Base-by-base conservation (phyloP, 2,888 invertebrate genomes). In the Chymomyza amoena region DNA sequence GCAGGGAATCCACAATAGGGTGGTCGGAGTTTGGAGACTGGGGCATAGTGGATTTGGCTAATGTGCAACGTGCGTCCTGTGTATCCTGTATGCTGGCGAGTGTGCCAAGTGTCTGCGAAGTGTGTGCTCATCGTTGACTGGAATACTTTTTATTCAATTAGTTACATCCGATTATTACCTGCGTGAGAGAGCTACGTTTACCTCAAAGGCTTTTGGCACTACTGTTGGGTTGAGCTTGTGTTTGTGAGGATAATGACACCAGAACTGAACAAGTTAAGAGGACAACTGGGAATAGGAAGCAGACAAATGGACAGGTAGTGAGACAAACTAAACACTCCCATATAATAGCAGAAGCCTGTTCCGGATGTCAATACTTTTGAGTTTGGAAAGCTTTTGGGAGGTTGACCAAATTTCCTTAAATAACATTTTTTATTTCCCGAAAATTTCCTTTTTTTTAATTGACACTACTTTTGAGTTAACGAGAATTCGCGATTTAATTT, bases 111-210 rank as follows among this genome's bases (percentile, higher is more conserved):
- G 52, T 66, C 64, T 51, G 66, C 69, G 18, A 32, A 57, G 57
- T 57, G 57, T 60, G 60, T 54, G 50, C 51, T 65, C 78, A 73
- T 81, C 78, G 78, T 45, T 73, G 70, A 78, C 79, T 87, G 64
- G 62, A 76, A 73, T 64, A 83, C 84, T 85, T 76, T 84, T 85
- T 88, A 84, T 84, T 84, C 84, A 84, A 84, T 84, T 84, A 84
- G 84, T 79, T 76, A 84, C 87, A 84, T 84, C 88, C 87, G 88
- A 87, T 84, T 84, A 84, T 84, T 84, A 84, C 84, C 84, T 84
- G 88, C 79, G 81, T 76, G 69, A 68, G 70, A 73, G 61, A 45
- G 39, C 39, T 13, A 45, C 13, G 57, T 65, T 56, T 57, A 39
- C 68, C 64, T 62, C 50, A 68, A 39, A 54, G 51, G n/a, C 54